Conservation (phyloP, 37 sponge, comb jelly and placozoan species). For the Beroe ovata region DNA sequence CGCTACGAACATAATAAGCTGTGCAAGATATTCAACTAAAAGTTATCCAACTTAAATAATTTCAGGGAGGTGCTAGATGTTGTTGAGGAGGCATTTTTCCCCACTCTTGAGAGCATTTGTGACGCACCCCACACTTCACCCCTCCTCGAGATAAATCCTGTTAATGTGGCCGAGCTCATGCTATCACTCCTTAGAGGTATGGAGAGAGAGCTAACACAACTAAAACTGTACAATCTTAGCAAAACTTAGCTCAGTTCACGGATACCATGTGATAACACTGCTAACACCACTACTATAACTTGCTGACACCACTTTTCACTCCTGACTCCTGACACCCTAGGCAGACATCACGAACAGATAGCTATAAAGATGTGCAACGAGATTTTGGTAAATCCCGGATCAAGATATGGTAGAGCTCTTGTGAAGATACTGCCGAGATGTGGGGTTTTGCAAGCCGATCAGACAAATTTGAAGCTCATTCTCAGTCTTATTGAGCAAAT, state of each 20-base stretch:
- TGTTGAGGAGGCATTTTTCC: slow-evolving; percentile 61
- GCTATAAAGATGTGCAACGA: slow-evolving; percentile 56
- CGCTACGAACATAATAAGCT: too few species aligned
- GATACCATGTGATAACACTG: too few species aligned
- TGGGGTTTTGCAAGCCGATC: neutral
- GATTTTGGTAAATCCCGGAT: neutral
- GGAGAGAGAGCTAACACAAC: too few species aligned
- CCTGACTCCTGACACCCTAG: slow-evolving; percentile 4
- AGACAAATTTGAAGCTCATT: slow-evolving; percentile 41
- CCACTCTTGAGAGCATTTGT: slow-evolving; percentile 42
- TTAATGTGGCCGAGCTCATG: slow-evolving; percentile 32
- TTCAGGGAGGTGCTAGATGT: slow-evolving; percentile 38
- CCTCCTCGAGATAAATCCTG: slow-evolving; percentile 52
- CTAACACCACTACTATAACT: too few species aligned
- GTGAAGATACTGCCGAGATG: slow-evolving; percentile 34
- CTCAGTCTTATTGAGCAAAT: slow-evolving; percentile 14
- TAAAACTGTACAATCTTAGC: too few species aligned
- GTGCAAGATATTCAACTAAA: too few species aligned
- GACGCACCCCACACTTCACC: slow-evolving; percentile 64
- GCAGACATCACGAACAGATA: slow-evolving; percentile 54
- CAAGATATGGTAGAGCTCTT: slow-evolving; percentile 19
- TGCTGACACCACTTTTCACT: too few species aligned
- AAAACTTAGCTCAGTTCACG: too few species aligned
- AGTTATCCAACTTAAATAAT: too few species aligned
- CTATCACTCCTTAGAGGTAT: slow-evolving; percentile 56